Percentiles rank a stretch among this genome's conserved stretches.
phyloP scores from a whole-genome alignment of 2,797 vertebrate species.

The Picus viridis region DNA sequence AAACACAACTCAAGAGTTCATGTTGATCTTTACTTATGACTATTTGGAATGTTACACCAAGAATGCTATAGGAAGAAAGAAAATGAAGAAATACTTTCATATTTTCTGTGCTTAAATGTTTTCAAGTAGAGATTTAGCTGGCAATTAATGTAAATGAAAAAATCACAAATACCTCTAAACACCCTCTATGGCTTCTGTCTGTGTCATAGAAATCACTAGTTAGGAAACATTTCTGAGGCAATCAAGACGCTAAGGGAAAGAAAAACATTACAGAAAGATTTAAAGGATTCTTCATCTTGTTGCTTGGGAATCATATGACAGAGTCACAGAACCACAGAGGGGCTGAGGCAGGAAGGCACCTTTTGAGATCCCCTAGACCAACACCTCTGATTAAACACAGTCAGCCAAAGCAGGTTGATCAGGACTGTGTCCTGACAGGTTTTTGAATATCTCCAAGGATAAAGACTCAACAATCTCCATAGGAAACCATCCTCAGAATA shows the following conservation, averaged over 20 bases:
- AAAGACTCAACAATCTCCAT: not conserved
- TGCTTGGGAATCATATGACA: not conserved
- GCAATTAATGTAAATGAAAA: not conserved
- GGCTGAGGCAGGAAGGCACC: not conserved
- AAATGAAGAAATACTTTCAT: not conserved
- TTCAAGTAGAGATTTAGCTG: not conserved
- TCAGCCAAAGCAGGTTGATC: not conserved
- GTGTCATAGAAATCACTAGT: not conserved
- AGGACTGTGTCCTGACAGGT: not conserved
- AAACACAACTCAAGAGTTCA: not conserved
- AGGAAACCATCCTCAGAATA: not conserved
- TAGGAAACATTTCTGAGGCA: not conserved
- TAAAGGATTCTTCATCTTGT: not conserved
- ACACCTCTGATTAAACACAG: not conserved
- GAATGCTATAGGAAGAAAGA: not conserved
- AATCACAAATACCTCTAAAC: not conserved
- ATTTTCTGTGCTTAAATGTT: not conserved
- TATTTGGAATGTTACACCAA: conserved; percentile 10
- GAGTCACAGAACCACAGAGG: not conserved
- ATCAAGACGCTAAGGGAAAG: not conserved
- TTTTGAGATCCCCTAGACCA: not conserved
- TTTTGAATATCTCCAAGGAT: not conserved
- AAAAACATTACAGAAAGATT: not conserved
- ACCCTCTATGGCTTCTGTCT: not conserved
- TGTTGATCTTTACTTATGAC: not conserved